Base-by-base conservation (phyloP, 1,140 invertebrate species). In the Neomicropteryx cornuta region DNA sequence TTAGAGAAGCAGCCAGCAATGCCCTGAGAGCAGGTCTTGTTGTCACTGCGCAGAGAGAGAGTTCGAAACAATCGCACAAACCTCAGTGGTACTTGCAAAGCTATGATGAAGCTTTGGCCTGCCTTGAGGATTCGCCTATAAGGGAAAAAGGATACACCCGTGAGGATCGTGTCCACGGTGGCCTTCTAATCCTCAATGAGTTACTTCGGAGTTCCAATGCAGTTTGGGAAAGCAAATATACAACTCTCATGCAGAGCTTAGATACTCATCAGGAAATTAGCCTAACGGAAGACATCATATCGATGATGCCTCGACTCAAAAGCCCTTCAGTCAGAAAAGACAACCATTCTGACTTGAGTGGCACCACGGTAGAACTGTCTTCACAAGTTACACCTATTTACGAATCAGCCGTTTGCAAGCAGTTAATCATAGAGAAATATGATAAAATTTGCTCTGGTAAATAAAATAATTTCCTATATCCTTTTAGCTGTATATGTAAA, bases 11-110 rank as follows among this genome's bases (percentile, higher is more conserved):
- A 4, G 93, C 92, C 5, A 89, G 91, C 0, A 87, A 92, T 51
- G 93, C 95, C 2, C 57, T 99, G 3, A 66, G 92, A 48, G 92
- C 92, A 20, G 94, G 91, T 1, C 67, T 99, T 8, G 81, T 93
- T 3, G 90, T 98, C 1, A 96, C 90, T 1, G 83, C 93, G 2
- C 93, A 97, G 56, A 70, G 95, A 43, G 95, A 98, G 65, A 88
- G 83, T 27, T 75, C 81, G 0, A 92, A 92, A 59, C 87, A 95
- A 53, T 83, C 81, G 30, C 83, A 89, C 41, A 88, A 86, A 54
- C 83, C 87, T 10, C 77, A 82, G 43, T 96, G 90, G 89, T 94
- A 87, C 48, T 81, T 86, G 61, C 82, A 87, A 50, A 96, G 91
- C 54, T 96, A 87, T 57, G 85, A 93, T 43, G 90, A 96, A 60